Conservation (phyloP, 1,140 invertebrate genomes). For the Odontomachus brunneus region DNA sequence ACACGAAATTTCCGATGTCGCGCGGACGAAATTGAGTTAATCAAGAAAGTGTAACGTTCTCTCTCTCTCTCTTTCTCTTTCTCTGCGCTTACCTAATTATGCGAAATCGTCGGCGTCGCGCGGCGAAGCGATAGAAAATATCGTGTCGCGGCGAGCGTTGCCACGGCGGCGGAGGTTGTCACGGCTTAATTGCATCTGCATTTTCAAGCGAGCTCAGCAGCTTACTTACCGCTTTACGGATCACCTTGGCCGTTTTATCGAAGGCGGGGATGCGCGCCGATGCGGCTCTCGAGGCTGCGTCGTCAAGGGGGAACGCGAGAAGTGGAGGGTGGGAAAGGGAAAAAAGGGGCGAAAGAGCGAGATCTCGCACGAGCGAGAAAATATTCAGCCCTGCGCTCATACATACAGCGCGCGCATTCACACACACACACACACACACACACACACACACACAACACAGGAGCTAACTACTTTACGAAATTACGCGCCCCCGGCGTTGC, state of each 20-base stretch:
- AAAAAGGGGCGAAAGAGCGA: neutral
- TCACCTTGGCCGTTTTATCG: conserved; percentile 55
- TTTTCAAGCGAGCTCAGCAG: conserved; percentile 43
- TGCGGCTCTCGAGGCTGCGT: neutral
- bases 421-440: too few species aligned
- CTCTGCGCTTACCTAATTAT: conserved; percentile 41
- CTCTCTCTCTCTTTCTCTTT: too few species aligned
- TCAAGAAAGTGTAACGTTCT: conserved; percentile 24
- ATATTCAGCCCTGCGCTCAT: conserved; percentile 16
- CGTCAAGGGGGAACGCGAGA: conserved; percentile 3
- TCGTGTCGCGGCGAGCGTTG: neutral
- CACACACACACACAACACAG: neutral
- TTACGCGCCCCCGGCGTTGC: conserved; percentile 32
- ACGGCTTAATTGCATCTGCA: conserved; percentile 72
- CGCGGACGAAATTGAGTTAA: conserved; percentile 38
- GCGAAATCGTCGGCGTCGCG: conserved; percentile 35
- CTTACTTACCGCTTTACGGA: conserved; percentile 45
- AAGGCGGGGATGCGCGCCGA: neutral
- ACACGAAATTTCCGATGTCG: neutral
- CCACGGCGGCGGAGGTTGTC: conserved; percentile 17
- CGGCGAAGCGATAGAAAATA: conserved; percentile 29
- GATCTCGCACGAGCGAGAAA: conserved; percentile 18
- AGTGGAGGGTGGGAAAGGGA: neutral
- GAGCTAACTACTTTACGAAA: conserved; percentile 66
- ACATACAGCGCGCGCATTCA: too few species aligned